Evolutionary conservation across 2,888 invertebrate species (phyloP), one percentile per base, ranked within the genome.

Genomic region (Lobophora halterata): DNA sequence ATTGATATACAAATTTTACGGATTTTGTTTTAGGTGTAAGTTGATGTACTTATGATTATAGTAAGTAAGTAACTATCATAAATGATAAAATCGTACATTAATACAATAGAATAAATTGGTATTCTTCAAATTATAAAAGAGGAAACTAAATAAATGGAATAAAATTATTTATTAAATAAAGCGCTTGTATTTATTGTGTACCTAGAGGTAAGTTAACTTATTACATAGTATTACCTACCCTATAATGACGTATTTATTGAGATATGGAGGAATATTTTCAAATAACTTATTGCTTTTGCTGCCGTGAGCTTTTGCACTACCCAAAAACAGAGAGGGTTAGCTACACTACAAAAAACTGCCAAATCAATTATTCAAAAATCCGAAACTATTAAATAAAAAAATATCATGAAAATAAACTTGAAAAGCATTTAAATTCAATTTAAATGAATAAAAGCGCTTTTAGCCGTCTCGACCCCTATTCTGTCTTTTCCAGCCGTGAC

Each of bases 101-200:
- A 58, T 50, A 39, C 50, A 52, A 57, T 57, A 53, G 55, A 33
- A 64, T 71, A 68, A 71, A 71, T 67, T 59, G 62, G 67, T 70
- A 69, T 62, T 70, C 70, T 72, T 64, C 65, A 65, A 59, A 61
- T 57, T 67, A 65, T 58, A 61, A 64, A 65, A 58, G 42, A 52
- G 47, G 52, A 51, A 58, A 61, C 44, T 72, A 69, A 71, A 69
- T 49, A 52, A 45, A 58, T 54, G 52, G 46, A 36, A 70, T 70
- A 71, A 75, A 75, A 58, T 57, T 52, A 57, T 73, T 72, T 75
- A 74, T 60, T 71, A 71, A 73, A 70, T 57, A n/a, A n/a, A n/a
- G n/a, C n/a, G n/a, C n/a, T n/a, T n/a, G n/a, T n/a, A 55, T 60
- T 49, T 51, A 9, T 10, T 14, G 3, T 20, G n/a, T n/a, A n/a